Evolutionary conservation across 2,888 invertebrate species (phyloP), one percentile per base, ranked within the genome.

Genomic region (Drosophila rellima): DNA sequence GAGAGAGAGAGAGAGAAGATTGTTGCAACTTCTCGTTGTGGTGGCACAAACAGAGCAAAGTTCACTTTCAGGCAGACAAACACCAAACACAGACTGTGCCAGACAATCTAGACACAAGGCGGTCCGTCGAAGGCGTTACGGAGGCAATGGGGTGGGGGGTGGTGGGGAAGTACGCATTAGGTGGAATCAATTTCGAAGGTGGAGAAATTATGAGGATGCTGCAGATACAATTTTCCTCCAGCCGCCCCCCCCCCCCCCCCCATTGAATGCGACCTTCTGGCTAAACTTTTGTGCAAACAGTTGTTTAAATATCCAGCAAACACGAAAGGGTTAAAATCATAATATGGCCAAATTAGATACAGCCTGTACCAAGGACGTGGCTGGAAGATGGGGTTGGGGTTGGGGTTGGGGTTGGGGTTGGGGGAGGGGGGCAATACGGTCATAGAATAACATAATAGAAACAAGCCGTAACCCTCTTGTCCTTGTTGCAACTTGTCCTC

Each of bases 301-400:
- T 86, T 86, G 89, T 88, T 89, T 80, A 88, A 86, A 89, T 86
- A 88, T 86, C 85, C 88, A 87, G 78, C 84, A 84, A 87, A 85
- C 85, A 87, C 82, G 80, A 76, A 85, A 86, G 89, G 86, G 86
- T 89, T 89, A 89, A 89, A 88, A 87, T 89, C 88, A 87, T 85
- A 87, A 85, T 89, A 87, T 89, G 79, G 73, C 74, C 82, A 89
- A 84, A 87, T 89, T 88, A 84, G 88, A 88, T 87, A 80, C 78
- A 83, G 71, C 57, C 42, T 50, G 55, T 68, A 29, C 37, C 54
- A 55, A 31, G 7, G n/a, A 26, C 26, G n/a, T 13, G 10, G 33
- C 5, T 3, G 3, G 40, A 13, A 18, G 17, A 7, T 13, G 13
- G 17, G 13, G 26, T 60, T 54, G 56, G 29, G 10, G n/a, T 1